These are phyloP conservation scores for Pollimyrus isidori DNA, from an alignment of 2,113 vertebrate species.

Conservation along the genomic window DNA sequence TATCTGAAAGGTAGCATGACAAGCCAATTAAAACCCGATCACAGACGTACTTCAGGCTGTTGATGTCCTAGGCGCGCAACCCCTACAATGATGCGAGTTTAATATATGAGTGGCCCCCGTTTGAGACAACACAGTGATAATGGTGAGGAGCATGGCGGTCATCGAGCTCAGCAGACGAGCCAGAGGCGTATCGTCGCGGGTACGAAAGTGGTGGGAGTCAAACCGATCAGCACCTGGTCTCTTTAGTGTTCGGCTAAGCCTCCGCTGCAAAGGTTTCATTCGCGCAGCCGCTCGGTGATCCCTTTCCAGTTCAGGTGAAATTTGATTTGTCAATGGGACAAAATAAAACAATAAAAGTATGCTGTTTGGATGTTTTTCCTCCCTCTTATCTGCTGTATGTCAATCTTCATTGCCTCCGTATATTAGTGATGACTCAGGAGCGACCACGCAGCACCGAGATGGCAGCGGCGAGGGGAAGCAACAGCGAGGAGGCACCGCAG, in stretches of 20 bases:
- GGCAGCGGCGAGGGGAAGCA: conserved; percentile 29
- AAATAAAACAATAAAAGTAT: not conserved
- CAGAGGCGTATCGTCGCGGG: not conserved
- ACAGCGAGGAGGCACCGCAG: not conserved
- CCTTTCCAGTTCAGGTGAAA: not conserved
- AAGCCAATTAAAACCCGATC: not conserved
- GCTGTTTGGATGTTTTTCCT: conserved; percentile 20
- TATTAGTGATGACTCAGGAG: conserved; percentile 13
- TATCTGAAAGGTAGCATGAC: not conserved
- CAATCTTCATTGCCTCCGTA: conserved; percentile 11
- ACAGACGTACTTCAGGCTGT: not conserved
- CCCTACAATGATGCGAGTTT: not conserved
- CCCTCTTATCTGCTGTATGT: conserved; percentile 11
- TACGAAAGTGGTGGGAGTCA: not conserved
- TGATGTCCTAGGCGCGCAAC: conserved; percentile 13
- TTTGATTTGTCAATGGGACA: not conserved
- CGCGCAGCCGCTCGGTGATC: not conserved
- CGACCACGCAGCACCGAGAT: conserved; percentile 26
- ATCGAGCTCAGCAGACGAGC: not conserved
- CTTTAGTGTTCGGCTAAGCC: not conserved
- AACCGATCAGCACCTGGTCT: not conserved
- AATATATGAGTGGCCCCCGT: not conserved
- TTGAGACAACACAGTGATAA: not conserved
- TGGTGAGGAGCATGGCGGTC: not conserved
- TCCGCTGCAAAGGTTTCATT: not conserved